These are phyloP conservation scores for Drosophila sp. DNA, from an alignment of 1,140 invertebrate species.

Conservation along the genomic window DNA sequence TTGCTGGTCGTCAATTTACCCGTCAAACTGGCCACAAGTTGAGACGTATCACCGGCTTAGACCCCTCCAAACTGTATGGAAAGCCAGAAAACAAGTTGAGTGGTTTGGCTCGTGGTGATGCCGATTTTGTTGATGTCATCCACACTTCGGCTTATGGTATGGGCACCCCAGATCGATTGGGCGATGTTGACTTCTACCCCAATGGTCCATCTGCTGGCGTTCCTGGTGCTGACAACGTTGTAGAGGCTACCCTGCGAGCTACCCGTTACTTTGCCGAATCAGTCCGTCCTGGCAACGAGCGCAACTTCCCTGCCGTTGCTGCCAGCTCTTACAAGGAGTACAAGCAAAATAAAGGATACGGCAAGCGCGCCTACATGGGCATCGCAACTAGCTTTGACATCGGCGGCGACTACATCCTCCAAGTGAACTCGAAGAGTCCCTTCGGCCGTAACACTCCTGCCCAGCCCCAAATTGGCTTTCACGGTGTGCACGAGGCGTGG, in stretches of 20 bases:
- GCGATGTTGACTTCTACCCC: slow-evolving; percentile 91
- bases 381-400: slow-evolving; percentile 64
- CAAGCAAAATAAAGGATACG: slow-evolving; percentile 70
- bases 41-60: slow-evolving; percentile 87
- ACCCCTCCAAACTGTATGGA: slow-evolving; percentile 88
- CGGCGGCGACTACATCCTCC: slow-evolving; percentile 74
- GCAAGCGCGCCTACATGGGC: slow-evolving; percentile 79
- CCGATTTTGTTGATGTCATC: slow-evolving; percentile 88
- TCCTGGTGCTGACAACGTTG: slow-evolving; percentile 84
- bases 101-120: slow-evolving; percentile 84
- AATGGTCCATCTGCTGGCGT: slow-evolving; percentile 85
- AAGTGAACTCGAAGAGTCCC: slow-evolving; percentile 75
- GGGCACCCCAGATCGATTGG: slow-evolving; percentile 87
- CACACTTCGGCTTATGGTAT: slow-evolving; percentile 90
- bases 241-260: slow-evolving; percentile 87
- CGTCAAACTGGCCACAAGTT: slow-evolving; percentile 83
- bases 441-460: slow-evolving; percentile 75
- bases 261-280: slow-evolving; percentile 87
- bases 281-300: slow-evolving; percentile 83
- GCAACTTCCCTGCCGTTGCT: slow-evolving; percentile 69
- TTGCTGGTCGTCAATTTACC: slow-evolving; percentile 86
- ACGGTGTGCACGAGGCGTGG: slow-evolving; percentile 57
- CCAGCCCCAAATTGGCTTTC: slow-evolving; percentile 61
- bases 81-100: slow-evolving; percentile 84
- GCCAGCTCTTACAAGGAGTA: slow-evolving; percentile 74